A percentile compares a stretch with the other conserved stretches of the same genome.
phyloP scores from a whole-genome alignment of 2,113 vertebrate species.

The Callocephalon fimbriatum region DNA sequence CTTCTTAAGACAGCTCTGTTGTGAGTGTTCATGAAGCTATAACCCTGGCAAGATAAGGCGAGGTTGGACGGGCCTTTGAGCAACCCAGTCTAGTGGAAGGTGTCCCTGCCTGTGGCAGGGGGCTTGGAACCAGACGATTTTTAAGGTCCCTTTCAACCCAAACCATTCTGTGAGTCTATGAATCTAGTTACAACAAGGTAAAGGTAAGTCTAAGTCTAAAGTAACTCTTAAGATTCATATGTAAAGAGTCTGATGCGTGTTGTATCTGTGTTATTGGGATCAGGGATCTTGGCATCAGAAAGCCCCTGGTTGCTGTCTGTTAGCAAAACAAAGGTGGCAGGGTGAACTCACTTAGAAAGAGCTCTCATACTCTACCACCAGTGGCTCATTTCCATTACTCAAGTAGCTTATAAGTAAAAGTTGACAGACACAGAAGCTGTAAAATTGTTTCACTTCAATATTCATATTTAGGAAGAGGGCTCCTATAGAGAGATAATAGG shows the following conservation, averaged over 20 bases:
- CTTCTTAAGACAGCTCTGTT: neutral
- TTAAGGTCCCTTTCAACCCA: neutral
- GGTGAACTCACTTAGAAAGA: neutral
- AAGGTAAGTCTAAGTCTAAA: neutral
- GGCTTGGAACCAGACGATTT: neutral
- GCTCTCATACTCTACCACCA: neutral
- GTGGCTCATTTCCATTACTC: neutral
- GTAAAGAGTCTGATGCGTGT: neutral
- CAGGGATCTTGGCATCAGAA: neutral
- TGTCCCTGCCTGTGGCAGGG: neutral
- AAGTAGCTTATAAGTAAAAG: neutral
- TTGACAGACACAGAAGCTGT: neutral
- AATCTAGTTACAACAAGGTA: neutral
- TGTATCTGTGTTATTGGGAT: neutral
- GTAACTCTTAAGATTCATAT: neutral
- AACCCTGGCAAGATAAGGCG: neutral
- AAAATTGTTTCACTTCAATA: constrained; percentile 19
- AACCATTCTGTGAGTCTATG: neutral
- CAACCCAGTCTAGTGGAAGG: neutral
- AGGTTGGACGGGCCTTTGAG: neutral
- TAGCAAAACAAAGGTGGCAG: neutral
- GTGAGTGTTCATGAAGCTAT: neutral
- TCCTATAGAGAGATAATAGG: neutral
- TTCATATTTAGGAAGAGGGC: neutral
- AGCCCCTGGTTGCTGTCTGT: neutral